Conservation (phyloP, 2,797 vertebrate genomes). For the Oceanodroma leucorhoa region DNA sequence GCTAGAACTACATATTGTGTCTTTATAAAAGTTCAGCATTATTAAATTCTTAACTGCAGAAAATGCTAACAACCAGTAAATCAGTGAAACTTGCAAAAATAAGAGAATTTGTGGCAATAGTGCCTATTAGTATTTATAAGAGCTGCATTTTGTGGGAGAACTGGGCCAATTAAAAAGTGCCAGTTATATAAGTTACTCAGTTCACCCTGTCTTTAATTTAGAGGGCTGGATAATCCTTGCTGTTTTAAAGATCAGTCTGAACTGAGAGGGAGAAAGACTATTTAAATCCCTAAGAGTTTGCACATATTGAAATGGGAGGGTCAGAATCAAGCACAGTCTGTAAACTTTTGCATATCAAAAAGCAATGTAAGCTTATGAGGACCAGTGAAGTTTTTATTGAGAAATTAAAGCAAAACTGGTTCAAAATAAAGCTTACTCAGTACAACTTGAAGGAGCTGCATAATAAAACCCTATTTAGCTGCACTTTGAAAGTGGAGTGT, state of each 20-base stretch:
- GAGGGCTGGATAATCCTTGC: constrained; percentile 63
- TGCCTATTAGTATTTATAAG: constrained; percentile 68
- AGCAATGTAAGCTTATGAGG: constrained; percentile 32
- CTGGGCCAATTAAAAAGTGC: constrained; percentile 48
- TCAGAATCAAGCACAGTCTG: constrained; percentile 69
- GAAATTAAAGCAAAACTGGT: constrained; percentile 38
- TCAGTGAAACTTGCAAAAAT: constrained; percentile 61
- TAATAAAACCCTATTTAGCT: constrained; percentile 36
- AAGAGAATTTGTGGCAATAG: constrained; percentile 62
- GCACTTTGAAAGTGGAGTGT: constrained; percentile 47
- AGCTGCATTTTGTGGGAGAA: constrained; percentile 69
- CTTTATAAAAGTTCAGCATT: constrained; percentile 49
- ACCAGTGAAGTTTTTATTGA: constrained; percentile 46
- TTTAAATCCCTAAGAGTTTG: constrained; percentile 58
- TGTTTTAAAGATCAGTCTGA: constrained; percentile 58
- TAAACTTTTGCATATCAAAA: constrained; percentile 70
- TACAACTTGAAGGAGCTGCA: constrained; percentile 53
- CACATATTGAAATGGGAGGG: constrained; percentile 58
- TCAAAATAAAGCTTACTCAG: constrained; percentile 16
- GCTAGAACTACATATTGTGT: constrained; percentile 51
- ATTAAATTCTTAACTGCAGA: constrained; percentile 49
- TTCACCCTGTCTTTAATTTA: constrained; percentile 61
- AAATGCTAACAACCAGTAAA: constrained; percentile 60
- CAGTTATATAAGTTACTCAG: constrained; percentile 51
- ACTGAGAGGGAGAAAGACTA: constrained; percentile 44